These are phyloP conservation scores for Propithecus deckenii DNA, from an alignment of 2,797 vertebrate genomes.

Conservation along the genomic window DNA sequence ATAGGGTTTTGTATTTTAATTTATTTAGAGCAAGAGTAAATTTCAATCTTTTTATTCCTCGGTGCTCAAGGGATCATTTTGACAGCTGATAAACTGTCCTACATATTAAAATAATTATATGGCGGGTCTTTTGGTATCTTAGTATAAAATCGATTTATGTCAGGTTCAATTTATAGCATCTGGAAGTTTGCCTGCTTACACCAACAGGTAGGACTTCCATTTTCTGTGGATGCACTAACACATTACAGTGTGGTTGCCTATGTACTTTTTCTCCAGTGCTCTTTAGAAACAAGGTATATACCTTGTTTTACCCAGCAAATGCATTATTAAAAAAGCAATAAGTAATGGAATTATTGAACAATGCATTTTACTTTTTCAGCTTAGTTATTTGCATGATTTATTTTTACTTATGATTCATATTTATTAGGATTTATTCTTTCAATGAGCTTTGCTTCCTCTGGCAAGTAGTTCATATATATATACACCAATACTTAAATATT, in stretches of 20 bases:
- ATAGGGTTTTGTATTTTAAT: neutral
- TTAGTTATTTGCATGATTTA: neutral
- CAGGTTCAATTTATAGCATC: slow-evolving; percentile 75
- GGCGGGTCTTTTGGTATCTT: slow-evolving; percentile 73
- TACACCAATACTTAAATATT: neutral
- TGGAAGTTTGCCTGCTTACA: slow-evolving; percentile 74
- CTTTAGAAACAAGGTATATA: neutral
- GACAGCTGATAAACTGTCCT: slow-evolving; percentile 72
- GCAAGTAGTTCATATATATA: neutral
- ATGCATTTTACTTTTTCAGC: neutral
- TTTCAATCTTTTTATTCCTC: slow-evolving; percentile 48
- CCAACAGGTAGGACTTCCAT: slow-evolving; percentile 28
- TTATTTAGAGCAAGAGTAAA: slow-evolving; percentile 33
- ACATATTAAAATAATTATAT: slow-evolving; percentile 76
- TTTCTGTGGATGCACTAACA: neutral
- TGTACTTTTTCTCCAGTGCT: neutral
- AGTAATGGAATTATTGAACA: neutral
- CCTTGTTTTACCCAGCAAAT: neutral
- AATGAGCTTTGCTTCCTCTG: neutral
- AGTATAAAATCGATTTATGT: slow-evolving; percentile 78
- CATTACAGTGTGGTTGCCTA: neutral
- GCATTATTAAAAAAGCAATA: neutral
- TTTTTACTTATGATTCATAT: slow-evolving; percentile 25
- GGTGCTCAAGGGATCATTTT: slow-evolving; percentile 36
- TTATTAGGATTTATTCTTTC: slow-evolving; percentile 3